A percentile compares a stretch with the other conserved stretches of the same genome.
These are phyloP conservation scores for Microvelia longipes DNA, from an alignment of 1,140 invertebrate species.

Conservation along the genomic window DNA sequence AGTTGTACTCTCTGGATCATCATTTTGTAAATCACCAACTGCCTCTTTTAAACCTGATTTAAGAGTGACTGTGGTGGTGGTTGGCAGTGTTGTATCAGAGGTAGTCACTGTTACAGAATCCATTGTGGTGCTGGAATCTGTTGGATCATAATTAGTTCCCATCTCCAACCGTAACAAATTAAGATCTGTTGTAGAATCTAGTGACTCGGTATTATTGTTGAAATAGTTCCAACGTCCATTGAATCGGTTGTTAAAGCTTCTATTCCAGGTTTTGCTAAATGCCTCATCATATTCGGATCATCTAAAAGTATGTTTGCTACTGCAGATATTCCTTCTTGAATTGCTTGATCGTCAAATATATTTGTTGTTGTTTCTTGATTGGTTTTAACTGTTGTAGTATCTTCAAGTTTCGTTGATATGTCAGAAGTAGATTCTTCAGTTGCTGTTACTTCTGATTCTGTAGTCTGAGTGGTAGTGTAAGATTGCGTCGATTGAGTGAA, in stretches of 20 bases:
- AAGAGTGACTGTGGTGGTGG: no score
- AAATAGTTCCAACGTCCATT: background rate
- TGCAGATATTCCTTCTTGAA: slow-evolving; percentile 22
- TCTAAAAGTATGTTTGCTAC: slow-evolving; percentile 21
- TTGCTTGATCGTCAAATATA: slow-evolving; percentile 13
- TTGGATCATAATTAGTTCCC: slow-evolving; percentile 10
- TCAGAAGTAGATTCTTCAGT: background rate
- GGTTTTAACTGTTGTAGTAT: slow-evolving; percentile 10
- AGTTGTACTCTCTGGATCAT: slow-evolving; percentile 3
- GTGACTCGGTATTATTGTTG: slow-evolving; percentile 7
- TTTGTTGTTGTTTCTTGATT: slow-evolving; percentile 18
- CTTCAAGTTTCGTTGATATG: background rate
- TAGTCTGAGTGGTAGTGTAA: background rate
- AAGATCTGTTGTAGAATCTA: background rate
- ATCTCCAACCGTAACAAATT: background rate
- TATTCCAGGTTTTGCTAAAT: background rate
- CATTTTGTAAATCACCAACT: background rate
- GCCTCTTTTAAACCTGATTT: no score
- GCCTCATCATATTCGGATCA: slow-evolving; percentile 3
- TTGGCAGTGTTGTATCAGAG: no score
- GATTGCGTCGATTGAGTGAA: background rate
- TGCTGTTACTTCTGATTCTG: background rate
- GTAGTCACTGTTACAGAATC: slow-evolving; percentile 11
- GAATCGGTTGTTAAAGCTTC: no score
- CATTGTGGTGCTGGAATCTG: slow-evolving; percentile 12